phyloP scores from a whole-genome alignment of 2,888 invertebrate genomes.

The Watsonalla binaria region DNA sequence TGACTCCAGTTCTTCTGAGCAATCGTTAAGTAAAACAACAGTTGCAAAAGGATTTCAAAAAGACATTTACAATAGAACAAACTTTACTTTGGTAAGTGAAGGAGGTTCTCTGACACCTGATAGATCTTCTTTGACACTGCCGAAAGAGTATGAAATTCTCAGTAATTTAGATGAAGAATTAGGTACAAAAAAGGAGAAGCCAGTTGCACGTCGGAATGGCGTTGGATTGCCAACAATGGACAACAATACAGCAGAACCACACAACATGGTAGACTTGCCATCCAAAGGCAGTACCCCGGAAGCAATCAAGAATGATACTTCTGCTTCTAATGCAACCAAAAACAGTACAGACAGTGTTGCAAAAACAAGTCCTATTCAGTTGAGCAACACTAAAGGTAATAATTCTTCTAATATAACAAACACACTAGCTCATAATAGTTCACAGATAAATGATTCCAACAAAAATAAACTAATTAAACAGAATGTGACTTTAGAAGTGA shows the following conservation, averaged over 20 bases:
- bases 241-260: constrained; percentile 5
- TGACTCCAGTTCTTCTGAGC: constrained; percentile 15
- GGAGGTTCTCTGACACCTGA: constrained; percentile 44
- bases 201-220: constrained; percentile 43
- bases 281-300: background rate
- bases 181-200: constrained; percentile 36
- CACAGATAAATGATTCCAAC: constrained; percentile 1
- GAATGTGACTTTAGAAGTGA: constrained; percentile 11
- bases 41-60: constrained; percentile 8
- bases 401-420: constrained; percentile 10
- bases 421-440: constrained; percentile 4
- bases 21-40: constrained; percentile 6
- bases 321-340: background rate
- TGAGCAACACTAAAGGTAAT: background rate
- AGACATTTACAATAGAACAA: constrained; percentile 21
- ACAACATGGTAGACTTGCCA: background rate
- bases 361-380: background rate
- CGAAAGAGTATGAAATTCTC: constrained; percentile 35
- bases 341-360: background rate
- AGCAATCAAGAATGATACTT: background rate
- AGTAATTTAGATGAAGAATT: constrained; percentile 40
- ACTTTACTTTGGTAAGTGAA: constrained; percentile 41
- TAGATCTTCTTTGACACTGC: constrained; percentile 27
- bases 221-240: constrained; percentile 20
- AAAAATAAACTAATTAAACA: constrained; percentile 10